Conservation (phyloP, 2,888 invertebrate genomes). For the Neoscelio sp. region DNA sequence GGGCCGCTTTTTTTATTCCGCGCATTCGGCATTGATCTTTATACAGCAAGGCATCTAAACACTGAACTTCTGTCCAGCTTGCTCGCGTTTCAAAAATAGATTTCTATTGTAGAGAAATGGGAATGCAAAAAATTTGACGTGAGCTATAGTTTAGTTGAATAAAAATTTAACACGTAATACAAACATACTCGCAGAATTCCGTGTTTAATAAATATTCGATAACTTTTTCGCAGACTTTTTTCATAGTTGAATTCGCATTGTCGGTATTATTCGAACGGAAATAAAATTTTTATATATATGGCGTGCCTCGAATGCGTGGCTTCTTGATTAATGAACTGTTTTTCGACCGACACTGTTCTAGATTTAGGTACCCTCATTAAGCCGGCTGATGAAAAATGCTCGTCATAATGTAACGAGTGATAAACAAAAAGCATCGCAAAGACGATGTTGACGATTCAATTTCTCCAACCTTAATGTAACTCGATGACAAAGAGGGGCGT, state of each 20-base stretch:
- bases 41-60: slow-evolving; percentile 19
- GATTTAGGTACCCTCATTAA: slow-evolving; percentile 20
- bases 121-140: slow-evolving; percentile 24
- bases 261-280: neutral
- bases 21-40: slow-evolving; percentile 26
- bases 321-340: no score
- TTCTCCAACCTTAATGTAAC: slow-evolving; percentile 67
- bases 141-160: slow-evolving; percentile 19
- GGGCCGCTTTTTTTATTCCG: slow-evolving; percentile 30
- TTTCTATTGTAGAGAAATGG: neutral
- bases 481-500: slow-evolving; percentile 69
- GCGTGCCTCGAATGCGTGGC: neutral
- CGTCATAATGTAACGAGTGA: slow-evolving; percentile 32
- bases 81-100: slow-evolving; percentile 7
- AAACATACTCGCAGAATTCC: slow-evolving; percentile 7
- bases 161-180: slow-evolving; percentile 12
- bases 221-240: slow-evolving; percentile 1
- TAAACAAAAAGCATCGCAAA: slow-evolving; percentile 56
- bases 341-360: no score
- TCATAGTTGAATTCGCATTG: neutral
- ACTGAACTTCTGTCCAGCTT: neutral
- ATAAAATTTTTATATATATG: neutral
- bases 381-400: slow-evolving; percentile 47
- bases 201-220: slow-evolving; percentile 15
- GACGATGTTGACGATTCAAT: slow-evolving; percentile 67